Conservation (phyloP, 1,140 invertebrate species). For the Homalodisca vitripennis region DNA sequence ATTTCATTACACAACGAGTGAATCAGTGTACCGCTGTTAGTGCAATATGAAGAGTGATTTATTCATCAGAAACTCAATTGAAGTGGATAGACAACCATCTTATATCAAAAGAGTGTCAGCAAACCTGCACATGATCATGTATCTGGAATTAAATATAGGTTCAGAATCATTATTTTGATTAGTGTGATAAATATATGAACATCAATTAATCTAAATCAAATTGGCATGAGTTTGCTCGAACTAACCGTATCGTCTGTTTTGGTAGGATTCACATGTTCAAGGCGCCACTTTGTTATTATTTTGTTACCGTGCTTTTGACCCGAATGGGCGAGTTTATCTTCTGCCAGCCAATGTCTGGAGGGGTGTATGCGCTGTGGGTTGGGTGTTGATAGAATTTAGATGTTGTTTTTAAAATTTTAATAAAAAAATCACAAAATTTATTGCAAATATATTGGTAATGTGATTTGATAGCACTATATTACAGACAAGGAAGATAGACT, state of each 20-base stretch:
- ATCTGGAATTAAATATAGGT: conserved; percentile 27
- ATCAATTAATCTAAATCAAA: conserved; percentile 6
- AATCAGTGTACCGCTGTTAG: conserved; percentile 13
- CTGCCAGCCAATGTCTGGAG: conserved; percentile 28
- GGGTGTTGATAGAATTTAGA: too few species aligned
- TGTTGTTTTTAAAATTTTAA: too few species aligned
- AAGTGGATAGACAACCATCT: conserved; percentile 15
- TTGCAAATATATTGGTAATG: too few species aligned
- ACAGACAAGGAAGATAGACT: too few species aligned
- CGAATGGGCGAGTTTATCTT: conserved; percentile 38
- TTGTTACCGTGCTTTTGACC: conserved; percentile 40
- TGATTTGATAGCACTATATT: too few species aligned
- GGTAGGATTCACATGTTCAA: conserved; percentile 29
- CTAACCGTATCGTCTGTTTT: conserved; percentile 17
- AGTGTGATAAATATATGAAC: conserved; percentile 14
- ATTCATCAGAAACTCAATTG: conserved; percentile 17
- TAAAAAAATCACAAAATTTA: too few species aligned
- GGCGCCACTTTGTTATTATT: conserved; percentile 39
- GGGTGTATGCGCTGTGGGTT: conserved; percentile 30
- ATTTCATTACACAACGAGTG: background rate
- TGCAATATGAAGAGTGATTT: conserved; percentile 25
- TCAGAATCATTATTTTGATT: conserved; percentile 21
- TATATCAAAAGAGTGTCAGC: conserved; percentile 31
- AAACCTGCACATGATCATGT: conserved; percentile 30
- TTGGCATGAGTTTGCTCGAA: conserved; percentile 21